These are phyloP conservation scores for Pocillopora meandrina DNA, from an alignment of 92 coral and sea anemone species.

Conservation along the genomic window DNA sequence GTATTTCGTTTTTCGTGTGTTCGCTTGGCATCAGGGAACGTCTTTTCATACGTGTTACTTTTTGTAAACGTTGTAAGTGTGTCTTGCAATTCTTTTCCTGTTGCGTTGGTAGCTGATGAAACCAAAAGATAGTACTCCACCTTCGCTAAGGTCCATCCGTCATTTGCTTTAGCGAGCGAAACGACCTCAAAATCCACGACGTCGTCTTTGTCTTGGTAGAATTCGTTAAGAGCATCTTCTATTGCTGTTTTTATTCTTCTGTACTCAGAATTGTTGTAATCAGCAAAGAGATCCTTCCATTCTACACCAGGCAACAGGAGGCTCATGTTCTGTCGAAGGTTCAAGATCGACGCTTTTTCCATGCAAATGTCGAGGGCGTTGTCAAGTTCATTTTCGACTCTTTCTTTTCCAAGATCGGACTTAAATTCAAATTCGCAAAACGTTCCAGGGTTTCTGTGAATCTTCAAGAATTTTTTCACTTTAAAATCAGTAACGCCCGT, in stretches of 20 bases:
- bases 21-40: background rate
- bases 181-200: constrained; percentile 5
- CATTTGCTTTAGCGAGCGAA: background rate
- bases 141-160: background rate
- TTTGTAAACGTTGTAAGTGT: background rate
- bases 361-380: background rate
- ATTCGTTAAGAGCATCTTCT: constrained; percentile 1
- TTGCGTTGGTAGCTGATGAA: background rate
- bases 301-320: background rate
- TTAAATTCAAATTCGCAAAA: constrained; percentile 1
- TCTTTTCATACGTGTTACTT: background rate
- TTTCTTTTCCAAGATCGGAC: too few relatives aligned
- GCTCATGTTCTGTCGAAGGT: constrained; percentile 1
- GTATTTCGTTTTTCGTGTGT: background rate
- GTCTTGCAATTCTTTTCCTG: background rate
- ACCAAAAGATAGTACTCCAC: background rate
- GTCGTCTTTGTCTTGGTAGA: constrained; percentile 1
- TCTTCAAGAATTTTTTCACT: background rate
- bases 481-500: background rate
- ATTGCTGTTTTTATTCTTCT: background rate
- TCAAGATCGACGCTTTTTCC: background rate
- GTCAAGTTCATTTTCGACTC: background rate
- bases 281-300: background rate
- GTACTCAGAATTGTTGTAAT: constrained; percentile 3
- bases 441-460: background rate